Evolutionary conservation across 2,113 vertebrate species (phyloP), one percentile per base, ranked within the genome.

Genomic region (Myrmophylax atrothorax): DNA sequence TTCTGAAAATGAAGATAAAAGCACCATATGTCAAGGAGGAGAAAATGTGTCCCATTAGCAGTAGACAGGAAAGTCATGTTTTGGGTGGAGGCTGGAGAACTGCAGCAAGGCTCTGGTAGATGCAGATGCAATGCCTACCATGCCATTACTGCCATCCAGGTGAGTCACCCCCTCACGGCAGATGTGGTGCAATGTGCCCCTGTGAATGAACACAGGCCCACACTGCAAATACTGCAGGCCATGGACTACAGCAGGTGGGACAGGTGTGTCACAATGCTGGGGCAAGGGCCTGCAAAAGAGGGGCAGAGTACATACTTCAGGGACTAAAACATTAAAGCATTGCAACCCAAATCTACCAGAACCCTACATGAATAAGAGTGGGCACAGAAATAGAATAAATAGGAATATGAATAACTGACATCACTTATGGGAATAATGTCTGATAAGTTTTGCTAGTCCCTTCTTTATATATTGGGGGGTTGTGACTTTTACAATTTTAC

Each of bases 401-500:
- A 77, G 72, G 28, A 69, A 40, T 22, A 66, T 16, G 8, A 84
- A 49, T 58, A n/a, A 82, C 37, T 63, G 46, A 26, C 6, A 38
- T 44, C 50, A 77, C 14, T 50, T 53, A 35, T 0, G 1, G 49
- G 46, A 80, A 77, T 47, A 49, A 66, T 7, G 7, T 38, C 33
- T 40, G 52, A 55, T 47, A 91, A 70, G 24, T 78, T 91, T 93
- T 90, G 55, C 37, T 77, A 59, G 29, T 87, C 23, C 90, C 29
- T 66, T 73, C 81, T 91, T 89, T 49, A 94, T 46, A 87, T 12
- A 64, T 31, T 7, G 8, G 7, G 18, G 22, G 49, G 73, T 81
- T 62, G 50, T 50, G 47, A 47, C 59, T 92, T 91, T 93, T 92
- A 87, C 69, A 94, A 76, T 94, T 96, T 96, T 87, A 95, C 84